phyloP scores from a whole-genome alignment of 2,797 vertebrate genomes.

The Phalanger gymnotis region DNA sequence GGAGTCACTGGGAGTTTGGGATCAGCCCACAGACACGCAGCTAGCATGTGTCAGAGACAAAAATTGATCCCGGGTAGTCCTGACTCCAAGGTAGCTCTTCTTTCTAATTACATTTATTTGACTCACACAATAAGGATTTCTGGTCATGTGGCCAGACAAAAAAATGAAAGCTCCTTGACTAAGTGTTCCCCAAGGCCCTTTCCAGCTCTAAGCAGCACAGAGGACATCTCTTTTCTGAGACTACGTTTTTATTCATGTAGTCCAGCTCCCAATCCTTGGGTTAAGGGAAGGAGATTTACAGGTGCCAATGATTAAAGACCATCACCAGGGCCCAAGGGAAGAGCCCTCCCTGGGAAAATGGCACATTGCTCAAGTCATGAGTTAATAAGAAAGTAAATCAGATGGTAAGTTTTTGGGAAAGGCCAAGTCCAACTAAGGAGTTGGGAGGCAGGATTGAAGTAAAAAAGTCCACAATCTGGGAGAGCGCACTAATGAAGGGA shows the following conservation, averaged over 20 bases:
- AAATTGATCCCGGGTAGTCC: not conserved
- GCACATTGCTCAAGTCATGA: not conserved
- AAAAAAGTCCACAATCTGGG: not conserved
- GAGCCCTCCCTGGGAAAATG: not conserved
- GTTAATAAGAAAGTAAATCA: not conserved
- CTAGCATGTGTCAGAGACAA: not conserved
- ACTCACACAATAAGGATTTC: not conserved
- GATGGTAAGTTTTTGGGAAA: not conserved
- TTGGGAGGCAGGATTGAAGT: not conserved
- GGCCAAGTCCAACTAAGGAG: not conserved
- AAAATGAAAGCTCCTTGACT: not conserved
- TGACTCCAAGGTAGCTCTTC: not conserved
- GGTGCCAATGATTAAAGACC: not conserved
- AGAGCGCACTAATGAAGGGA: not conserved
- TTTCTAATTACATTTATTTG: not conserved
- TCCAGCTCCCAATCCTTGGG: not conserved
- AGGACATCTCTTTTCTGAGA: not conserved
- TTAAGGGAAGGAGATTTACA: not conserved
- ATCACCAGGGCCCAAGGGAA: not conserved
- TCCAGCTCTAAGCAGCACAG: not conserved
- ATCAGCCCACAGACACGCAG: not conserved
- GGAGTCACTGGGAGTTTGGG: not conserved
- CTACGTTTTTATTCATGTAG: not conserved
- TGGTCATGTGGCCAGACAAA: not conserved
- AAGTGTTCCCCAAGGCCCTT: not conserved